Conservation (phyloP, 2,888 invertebrate species). For the Pantelozetes paolii region DNA sequence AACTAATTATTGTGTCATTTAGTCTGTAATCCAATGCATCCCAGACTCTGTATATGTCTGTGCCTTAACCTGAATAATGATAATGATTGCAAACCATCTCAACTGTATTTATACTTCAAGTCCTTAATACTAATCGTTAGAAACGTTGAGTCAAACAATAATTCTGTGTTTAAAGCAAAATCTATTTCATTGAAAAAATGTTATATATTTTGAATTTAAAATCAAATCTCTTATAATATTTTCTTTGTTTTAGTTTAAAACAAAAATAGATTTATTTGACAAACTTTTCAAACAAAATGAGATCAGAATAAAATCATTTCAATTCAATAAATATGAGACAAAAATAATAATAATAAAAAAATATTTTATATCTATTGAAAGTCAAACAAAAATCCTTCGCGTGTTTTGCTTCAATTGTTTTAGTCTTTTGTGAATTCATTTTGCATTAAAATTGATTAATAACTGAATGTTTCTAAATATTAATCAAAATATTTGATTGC, state of each 20-base stretch:
- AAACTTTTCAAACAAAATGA: not conserved
- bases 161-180: not conserved
- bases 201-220: not conserved
- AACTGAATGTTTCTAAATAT: too few relatives aligned
- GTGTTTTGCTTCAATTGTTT: too few relatives aligned
- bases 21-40: not conserved
- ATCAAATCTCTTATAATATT: not conserved
- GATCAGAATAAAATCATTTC: not conserved
- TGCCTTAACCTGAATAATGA: not conserved
- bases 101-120: too few relatives aligned
- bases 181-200: not conserved
- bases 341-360: too few relatives aligned
- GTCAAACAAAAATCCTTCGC: too few relatives aligned
- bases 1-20: conserved; percentile 25
- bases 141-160: not conserved
- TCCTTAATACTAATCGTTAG: too few relatives aligned
- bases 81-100: too few relatives aligned
- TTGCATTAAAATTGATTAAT: too few relatives aligned
- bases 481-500: too few relatives aligned
- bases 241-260: too few relatives aligned
- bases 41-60: not conserved
- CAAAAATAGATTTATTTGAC: not conserved
- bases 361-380: too few relatives aligned
- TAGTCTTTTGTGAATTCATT: too few relatives aligned
- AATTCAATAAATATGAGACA: not conserved